Conservation (phyloP, 2,797 vertebrate species). For the Petrocephalus sullivani region DNA sequence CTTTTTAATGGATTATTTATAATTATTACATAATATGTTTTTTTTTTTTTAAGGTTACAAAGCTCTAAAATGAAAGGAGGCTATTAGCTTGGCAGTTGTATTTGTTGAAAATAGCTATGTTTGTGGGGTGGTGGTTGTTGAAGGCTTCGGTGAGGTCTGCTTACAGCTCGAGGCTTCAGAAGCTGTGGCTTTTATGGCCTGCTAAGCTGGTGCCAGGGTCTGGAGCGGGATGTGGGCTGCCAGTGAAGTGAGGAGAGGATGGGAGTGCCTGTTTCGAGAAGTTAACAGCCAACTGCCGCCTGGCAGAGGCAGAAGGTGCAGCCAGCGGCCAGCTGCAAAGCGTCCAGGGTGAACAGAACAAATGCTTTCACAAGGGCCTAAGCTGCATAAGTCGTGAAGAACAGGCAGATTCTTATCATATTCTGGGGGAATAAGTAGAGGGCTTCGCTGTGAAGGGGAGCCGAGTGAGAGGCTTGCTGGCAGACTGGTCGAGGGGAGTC, state of each 20-base stretch:
- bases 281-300: not conserved
- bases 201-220: not conserved
- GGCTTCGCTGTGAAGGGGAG: not conserved
- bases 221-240: not conserved
- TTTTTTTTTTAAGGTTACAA: not conserved
- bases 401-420: not conserved
- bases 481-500: not conserved
- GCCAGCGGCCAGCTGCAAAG: slow-evolving; percentile 2
- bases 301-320: not conserved
- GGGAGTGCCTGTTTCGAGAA: not conserved
- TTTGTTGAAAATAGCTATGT: not conserved
- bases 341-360: not conserved
- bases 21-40: not conserved
- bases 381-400: not conserved
- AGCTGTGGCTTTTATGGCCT: not conserved
- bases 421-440: not conserved
- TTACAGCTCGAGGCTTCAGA: not conserved
- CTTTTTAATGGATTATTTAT: slow-evolving; percentile 7
- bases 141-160: not conserved
- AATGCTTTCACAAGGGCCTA: not conserved
- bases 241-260: not conserved
- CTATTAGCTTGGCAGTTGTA: not conserved
- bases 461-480: not conserved
- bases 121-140: not conserved
- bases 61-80: not conserved